phyloP scores from a whole-genome alignment of 2,797 vertebrate genomes.

The Chaetodon trifasciatus region DNA sequence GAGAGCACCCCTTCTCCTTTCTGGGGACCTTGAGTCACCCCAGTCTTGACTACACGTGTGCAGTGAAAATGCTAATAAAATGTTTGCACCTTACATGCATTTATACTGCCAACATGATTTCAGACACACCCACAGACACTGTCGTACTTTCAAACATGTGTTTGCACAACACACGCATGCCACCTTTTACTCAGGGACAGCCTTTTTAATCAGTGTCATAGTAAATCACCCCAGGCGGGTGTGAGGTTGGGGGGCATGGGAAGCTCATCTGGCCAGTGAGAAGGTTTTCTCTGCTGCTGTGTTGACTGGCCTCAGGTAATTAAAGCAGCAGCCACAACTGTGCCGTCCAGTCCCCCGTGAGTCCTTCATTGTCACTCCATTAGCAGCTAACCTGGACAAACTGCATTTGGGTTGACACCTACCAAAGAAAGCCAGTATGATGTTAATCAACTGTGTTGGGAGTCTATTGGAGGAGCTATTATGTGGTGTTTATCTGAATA shows the following conservation, averaged over 20 bases:
- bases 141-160: conserved; percentile 6
- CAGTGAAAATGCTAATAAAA: conserved; percentile 36
- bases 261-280: conserved; percentile 67
- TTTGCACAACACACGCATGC: conserved; percentile 18
- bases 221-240: conserved; percentile 69
- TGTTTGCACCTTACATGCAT: conserved; percentile 23
- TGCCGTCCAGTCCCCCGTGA: conserved; percentile 42
- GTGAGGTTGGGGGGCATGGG: conserved; percentile 61
- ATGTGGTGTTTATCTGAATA: conserved; percentile 39
- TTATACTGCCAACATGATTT: conserved; percentile 23
- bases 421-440: conserved; percentile 37
- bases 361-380: conserved; percentile 60
- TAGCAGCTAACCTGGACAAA: conserved; percentile 52
- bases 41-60: conserved; percentile 17
- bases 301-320: conserved; percentile 68
- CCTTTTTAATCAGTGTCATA: conserved; percentile 76
- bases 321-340: conserved; percentile 59
- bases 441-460: conserved; percentile 57
- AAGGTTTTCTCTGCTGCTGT: conserved; percentile 52
- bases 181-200: conserved; percentile 32
- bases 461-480: conserved; percentile 36
- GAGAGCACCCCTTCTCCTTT: conserved; percentile 35
- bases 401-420: conserved; percentile 37
- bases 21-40: conserved; percentile 44
- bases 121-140: conserved; percentile 34